Conservation (phyloP, 2,888 invertebrate species). For the Schizotus pectinicornis region DNA sequence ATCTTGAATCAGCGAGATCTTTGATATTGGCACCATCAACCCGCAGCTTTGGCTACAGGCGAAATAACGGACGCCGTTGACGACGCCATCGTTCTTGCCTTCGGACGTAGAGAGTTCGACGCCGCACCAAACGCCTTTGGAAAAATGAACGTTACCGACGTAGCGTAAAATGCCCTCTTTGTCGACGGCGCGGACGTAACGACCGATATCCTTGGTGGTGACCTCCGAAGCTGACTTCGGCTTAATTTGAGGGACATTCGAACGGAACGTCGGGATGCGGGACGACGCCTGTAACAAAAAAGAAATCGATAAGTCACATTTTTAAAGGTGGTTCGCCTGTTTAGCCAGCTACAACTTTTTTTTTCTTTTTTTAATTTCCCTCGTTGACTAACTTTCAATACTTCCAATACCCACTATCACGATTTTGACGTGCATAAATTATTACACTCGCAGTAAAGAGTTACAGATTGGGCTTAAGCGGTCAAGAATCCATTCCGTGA, state of each 20-base stretch:
- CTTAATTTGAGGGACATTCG: slow-evolving; percentile 18
- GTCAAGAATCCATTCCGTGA: no score
- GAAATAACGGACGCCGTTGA: slow-evolving; percentile 69
- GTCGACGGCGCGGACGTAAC: slow-evolving; percentile 50
- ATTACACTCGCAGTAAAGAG: no score
- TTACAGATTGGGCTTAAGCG: no score
- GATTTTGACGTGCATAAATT: no score
- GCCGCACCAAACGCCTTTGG: slow-evolving; percentile 69
- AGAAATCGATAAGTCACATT: neutral
- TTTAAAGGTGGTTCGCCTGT: neutral
- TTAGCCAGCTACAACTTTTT: no score
- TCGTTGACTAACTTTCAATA: no score
- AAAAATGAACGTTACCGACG: slow-evolving; percentile 63
- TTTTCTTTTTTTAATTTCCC: no score
- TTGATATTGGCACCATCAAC: slow-evolving; percentile 67
- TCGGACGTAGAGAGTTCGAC: slow-evolving; percentile 63
- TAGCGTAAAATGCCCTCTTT: slow-evolving; percentile 63
- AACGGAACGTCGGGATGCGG: slow-evolving; percentile 25
- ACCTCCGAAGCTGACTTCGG: slow-evolving; percentile 33
- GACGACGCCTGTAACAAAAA: slow-evolving; percentile 21
- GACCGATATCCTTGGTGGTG: slow-evolving; percentile 45
- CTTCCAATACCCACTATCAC: no score
- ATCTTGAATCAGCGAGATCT: slow-evolving; percentile 55
- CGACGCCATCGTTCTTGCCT: slow-evolving; percentile 69
- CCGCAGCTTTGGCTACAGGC: slow-evolving; percentile 65